phyloP scores from a whole-genome alignment of 2,113 vertebrate species.

The Misgurnus mizolepis region DNA sequence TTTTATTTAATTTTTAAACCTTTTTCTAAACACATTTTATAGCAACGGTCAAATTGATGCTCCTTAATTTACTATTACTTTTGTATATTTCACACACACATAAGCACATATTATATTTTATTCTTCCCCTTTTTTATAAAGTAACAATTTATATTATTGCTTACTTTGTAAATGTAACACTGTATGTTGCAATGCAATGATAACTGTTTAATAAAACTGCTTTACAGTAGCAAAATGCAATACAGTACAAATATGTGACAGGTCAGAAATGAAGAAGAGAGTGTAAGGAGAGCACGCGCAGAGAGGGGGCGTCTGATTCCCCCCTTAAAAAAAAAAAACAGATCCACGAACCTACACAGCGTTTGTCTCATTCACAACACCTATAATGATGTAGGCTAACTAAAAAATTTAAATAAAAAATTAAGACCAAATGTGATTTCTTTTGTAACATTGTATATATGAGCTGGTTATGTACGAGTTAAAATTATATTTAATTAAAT shows the following conservation, averaged over 20 bases:
- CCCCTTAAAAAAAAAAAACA: conserved; percentile 59
- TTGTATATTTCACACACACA: no score
- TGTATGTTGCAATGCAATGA: neutral
- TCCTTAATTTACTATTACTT: no score
- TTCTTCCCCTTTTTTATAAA: neutral
- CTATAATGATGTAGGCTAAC: conserved; percentile 58
- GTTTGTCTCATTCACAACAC: conserved; percentile 67
- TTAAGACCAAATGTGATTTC: no score
- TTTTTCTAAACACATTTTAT: neutral
- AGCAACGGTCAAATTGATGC: no score
- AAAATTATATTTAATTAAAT: no score
- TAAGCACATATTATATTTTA: no score
- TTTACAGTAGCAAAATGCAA: neutral
- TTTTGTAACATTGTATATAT: no score
- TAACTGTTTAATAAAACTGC: neutral
- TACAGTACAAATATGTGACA: neutral
- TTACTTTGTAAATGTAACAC: neutral
- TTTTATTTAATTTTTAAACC: neutral
- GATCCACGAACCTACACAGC: conserved; percentile 70
- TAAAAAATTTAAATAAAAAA: no score
- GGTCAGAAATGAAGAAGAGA: conserved; percentile 25
- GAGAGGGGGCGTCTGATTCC: conserved; percentile 56
- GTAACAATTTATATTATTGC: neutral
- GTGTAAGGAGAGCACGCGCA: conserved; percentile 16
- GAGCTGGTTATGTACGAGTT: no score